phyloP scores from a whole-genome alignment of 1,140 invertebrate genomes.

The Rhagoletis pomonella region DNA sequence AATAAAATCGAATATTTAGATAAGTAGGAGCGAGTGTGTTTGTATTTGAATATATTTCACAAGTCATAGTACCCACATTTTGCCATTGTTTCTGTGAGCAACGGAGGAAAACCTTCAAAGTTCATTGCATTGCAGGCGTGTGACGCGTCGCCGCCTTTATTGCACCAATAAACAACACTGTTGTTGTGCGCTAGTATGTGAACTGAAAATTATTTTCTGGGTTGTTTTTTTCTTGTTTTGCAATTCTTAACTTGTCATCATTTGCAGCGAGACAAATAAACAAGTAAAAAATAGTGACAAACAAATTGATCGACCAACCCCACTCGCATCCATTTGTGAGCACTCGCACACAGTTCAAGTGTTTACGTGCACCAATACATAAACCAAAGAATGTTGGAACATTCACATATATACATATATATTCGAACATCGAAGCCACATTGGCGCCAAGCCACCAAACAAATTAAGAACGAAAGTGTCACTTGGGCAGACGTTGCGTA shows the following conservation, averaged over 20 bases:
- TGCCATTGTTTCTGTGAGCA: not conserved
- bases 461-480: slow-evolving; percentile 51
- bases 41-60: not conserved
- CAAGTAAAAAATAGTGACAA: not conserved
- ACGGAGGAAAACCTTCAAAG: slow-evolving; percentile 24
- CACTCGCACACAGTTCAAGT: no score
- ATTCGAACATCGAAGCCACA: not conserved
- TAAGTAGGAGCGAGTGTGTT: not conserved
- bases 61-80: not conserved
- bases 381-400: no score
- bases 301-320: not conserved
- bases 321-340: not conserved
- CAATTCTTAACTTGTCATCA: slow-evolving; percentile 11
- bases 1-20: not conserved
- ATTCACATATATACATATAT: not conserved
- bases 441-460: slow-evolving; percentile 43
- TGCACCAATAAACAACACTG: not conserved
- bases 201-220: not conserved
- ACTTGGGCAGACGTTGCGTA: slow-evolving; percentile 39
- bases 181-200: not conserved
- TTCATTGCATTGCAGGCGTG: slow-evolving; percentile 13
- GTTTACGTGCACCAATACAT: no score
- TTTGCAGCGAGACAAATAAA: not conserved
- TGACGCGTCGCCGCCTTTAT: not conserved
- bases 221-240: not conserved